Evolutionary conservation across 2,113 vertebrate species (phyloP).

Genomic region (Meleagris gallopavo): DNA sequence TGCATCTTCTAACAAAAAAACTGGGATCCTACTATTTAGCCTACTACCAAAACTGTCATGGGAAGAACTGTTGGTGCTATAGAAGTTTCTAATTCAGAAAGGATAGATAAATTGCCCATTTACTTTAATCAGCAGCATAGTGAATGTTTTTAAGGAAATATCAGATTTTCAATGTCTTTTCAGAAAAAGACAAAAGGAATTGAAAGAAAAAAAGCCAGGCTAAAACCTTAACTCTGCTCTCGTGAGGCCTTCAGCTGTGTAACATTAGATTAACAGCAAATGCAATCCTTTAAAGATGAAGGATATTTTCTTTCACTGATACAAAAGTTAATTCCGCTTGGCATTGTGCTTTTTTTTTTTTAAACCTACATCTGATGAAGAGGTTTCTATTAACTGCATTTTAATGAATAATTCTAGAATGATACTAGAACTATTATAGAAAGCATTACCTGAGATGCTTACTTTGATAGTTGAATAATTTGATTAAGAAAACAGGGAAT

Average conservation of each 20-base stretch:
- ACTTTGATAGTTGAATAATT: slow-evolving; percentile 14
- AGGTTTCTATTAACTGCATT: slow-evolving; percentile 26
- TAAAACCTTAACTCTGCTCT: background rate
- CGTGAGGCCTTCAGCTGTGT: background rate
- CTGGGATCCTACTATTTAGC: background rate
- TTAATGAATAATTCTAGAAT: slow-evolving; percentile 30
- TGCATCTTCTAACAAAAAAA: background rate
- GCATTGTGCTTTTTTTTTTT: background rate
- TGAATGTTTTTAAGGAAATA: background rate
- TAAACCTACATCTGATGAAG: background rate
- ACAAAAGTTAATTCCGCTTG: slow-evolving; percentile 24
- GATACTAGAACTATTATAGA: slow-evolving; percentile 32
- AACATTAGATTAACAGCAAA: slow-evolving; percentile 34
- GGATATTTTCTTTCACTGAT: background rate
- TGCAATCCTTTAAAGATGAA: slow-evolving; percentile 24
- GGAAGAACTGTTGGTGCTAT: slow-evolving; percentile 5
- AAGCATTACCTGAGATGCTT: slow-evolving; percentile 35
- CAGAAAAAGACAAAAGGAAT: background rate
- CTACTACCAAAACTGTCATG: background rate
- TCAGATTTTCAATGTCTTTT: slow-evolving; percentile 30
- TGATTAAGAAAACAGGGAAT: slow-evolving; percentile 25
- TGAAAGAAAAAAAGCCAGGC: background rate
- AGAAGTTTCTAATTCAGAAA: slow-evolving; percentile 42
- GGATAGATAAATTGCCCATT: background rate
- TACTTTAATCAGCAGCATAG: background rate